Conservation (phyloP, 2,113 vertebrate species). For the Phylloscopus trochiloides region DNA sequence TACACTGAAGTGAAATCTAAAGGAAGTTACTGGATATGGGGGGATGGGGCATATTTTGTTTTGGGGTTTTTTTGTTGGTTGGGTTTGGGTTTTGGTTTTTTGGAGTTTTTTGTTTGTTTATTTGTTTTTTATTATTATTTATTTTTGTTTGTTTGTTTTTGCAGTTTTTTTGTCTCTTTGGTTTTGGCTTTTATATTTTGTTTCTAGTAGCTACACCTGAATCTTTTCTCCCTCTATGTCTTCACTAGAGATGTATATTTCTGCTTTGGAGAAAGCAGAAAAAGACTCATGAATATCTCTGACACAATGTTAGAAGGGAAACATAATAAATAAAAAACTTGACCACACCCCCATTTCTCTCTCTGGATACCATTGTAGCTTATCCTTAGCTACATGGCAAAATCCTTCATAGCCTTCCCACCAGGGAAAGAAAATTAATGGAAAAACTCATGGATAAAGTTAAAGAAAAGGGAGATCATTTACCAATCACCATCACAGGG, state of each 20-base stretch:
- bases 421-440: background rate
- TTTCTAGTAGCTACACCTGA: background rate
- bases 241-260: background rate
- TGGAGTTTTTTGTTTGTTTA: no score
- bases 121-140: no score
- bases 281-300: background rate
- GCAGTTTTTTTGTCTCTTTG: background rate
- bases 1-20: background rate
- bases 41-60: no score
- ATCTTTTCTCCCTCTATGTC: background rate
- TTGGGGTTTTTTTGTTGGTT: no score
- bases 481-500: fast-evolving
- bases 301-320: background rate
- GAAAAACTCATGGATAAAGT: background rate
- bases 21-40: background rate
- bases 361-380: background rate
- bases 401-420: background rate
- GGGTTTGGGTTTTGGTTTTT: no score
- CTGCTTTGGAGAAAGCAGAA: background rate
- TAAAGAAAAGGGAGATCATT: background rate
- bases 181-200: fast-evolving
- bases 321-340: background rate
- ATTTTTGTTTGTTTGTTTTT: background rate
- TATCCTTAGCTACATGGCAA: background rate
- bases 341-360: fast-evolving